phyloP scores from a whole-genome alignment of 1,140 invertebrate genomes.

The Leptopilina boulardi region DNA sequence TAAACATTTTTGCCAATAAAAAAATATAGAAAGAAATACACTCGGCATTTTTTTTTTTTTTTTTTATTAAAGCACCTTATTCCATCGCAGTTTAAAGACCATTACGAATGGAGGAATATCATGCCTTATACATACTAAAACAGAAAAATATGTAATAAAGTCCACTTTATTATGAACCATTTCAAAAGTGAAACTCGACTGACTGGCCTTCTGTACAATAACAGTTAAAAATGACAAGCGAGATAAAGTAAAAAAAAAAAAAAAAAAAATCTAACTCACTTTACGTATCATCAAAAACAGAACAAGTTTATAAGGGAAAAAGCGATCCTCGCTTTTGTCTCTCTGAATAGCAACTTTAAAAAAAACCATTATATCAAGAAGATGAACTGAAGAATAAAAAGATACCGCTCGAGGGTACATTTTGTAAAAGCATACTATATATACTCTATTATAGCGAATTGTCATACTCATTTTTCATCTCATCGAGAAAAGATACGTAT shows the following conservation, averaged over 20 bases:
- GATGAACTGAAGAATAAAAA: slow-evolving; percentile 7
- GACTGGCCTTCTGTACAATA: slow-evolving; percentile 2
- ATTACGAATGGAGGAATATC: not conserved
- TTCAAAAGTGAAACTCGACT: not conserved
- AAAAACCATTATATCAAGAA: slow-evolving; percentile 17
- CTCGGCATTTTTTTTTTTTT: not conserved
- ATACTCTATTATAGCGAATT: slow-evolving; percentile 6
- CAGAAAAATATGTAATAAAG: not conserved
- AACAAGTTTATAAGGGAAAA: slow-evolving; percentile 7
- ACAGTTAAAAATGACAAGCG: slow-evolving; percentile 14
- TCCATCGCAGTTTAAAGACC: not conserved
- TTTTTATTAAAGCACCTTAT: not conserved
- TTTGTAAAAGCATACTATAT: not conserved
- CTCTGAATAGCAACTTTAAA: slow-evolving; percentile 3
- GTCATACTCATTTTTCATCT: slow-evolving; percentile 14
- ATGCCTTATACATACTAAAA: not conserved
- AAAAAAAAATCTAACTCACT: slow-evolving; percentile 4
- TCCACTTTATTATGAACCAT: slow-evolving; percentile 1
- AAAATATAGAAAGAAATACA: no score
- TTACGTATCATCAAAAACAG: slow-evolving; percentile 4
- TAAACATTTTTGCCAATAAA: no score
- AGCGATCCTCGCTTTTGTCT: slow-evolving; percentile 12
- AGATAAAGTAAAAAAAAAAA: not conserved
- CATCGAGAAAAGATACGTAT: not conserved
- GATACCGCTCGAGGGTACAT: not conserved